Evolutionary conservation across 1,140 invertebrate species (phyloP).

Genomic region (Drosophila tristis): DNA sequence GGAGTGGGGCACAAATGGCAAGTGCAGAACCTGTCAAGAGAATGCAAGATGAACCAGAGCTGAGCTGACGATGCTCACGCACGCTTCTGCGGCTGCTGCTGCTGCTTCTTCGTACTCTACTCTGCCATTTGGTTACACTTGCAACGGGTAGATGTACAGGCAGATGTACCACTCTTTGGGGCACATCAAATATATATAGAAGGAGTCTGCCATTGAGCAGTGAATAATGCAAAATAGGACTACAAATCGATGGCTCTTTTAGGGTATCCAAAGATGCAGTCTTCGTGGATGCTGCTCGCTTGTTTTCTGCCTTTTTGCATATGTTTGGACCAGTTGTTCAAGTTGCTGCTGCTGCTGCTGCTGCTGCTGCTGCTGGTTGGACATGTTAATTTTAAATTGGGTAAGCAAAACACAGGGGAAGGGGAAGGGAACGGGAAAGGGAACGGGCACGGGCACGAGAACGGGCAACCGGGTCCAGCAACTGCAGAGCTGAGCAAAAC

Average conservation of each 20-base stretch:
- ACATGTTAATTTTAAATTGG: conserved; percentile 82
- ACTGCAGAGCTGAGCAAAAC: conserved; percentile 36
- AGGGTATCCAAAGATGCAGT: too few relatives aligned
- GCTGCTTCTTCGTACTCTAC: conserved; percentile 22
- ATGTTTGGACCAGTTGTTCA: conserved; percentile 46
- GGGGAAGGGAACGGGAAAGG: neutral
- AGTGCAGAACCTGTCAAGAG: conserved; percentile 63
- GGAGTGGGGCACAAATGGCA: conserved; percentile 26
- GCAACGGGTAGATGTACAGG: too few relatives aligned
- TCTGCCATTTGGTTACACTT: too few relatives aligned
- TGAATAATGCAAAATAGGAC: too few relatives aligned
- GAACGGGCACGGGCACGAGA: neutral
- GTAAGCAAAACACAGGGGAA: conserved; percentile 31
- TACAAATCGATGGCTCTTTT: too few relatives aligned
- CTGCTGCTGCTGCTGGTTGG: conserved; percentile 30
- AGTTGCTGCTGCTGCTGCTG: conserved; percentile 28
- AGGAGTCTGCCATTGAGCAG: too few relatives aligned
- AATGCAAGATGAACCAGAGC: conserved; percentile 38
- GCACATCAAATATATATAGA: too few relatives aligned
- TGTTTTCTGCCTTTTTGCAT: conserved; percentile 27
- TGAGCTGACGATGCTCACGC: conserved; percentile 47
- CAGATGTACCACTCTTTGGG: too few relatives aligned
- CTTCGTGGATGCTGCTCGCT: too few relatives aligned
- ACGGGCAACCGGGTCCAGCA: neutral
- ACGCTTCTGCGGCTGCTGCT: conserved; percentile 39